Conservation (phyloP, 2,888 invertebrate genomes). For the Acronicta aceris region DNA sequence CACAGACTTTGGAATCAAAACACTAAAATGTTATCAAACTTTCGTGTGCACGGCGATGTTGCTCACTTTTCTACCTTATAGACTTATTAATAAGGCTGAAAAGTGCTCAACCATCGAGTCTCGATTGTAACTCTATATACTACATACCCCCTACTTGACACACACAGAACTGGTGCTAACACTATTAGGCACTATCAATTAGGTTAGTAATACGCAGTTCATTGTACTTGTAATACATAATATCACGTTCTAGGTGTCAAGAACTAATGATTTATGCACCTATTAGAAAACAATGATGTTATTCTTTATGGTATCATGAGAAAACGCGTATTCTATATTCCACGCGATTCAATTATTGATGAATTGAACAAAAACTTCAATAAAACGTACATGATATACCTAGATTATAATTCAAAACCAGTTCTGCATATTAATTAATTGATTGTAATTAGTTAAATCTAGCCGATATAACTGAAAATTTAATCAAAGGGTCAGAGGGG, state of each 20-base stretch:
- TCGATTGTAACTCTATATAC: too few species aligned
- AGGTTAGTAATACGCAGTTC: constrained; percentile 35
- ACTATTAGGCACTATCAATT: constrained; percentile 19
- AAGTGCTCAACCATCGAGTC: too few species aligned
- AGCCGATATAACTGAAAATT: too few species aligned
- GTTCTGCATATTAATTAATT: too few species aligned
- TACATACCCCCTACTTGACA: constrained; percentile 10
- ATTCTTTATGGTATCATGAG: constrained; percentile 19
- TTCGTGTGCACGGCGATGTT: not conserved
- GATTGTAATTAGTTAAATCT: too few species aligned
- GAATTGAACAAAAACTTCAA: not conserved
- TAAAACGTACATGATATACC: not conserved
- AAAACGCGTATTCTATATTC: constrained; percentile 27
- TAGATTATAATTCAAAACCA: too few species aligned
- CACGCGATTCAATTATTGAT: constrained; percentile 2
- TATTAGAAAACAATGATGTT: constrained; percentile 36
- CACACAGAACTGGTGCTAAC: constrained; percentile 9
- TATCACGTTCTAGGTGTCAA: constrained; percentile 2
- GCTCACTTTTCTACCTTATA: too few species aligned
- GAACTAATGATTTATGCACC: constrained; percentile 18
- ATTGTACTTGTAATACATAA: constrained; percentile 12
- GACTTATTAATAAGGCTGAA: too few species aligned
- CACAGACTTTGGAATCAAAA: constrained; percentile 19
- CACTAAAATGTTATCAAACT: constrained; percentile 39
- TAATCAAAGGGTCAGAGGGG: too few species aligned